Evolutionary conservation across 1,140 invertebrate genomes (phyloP).

Genomic region (Popillia japonica): DNA sequence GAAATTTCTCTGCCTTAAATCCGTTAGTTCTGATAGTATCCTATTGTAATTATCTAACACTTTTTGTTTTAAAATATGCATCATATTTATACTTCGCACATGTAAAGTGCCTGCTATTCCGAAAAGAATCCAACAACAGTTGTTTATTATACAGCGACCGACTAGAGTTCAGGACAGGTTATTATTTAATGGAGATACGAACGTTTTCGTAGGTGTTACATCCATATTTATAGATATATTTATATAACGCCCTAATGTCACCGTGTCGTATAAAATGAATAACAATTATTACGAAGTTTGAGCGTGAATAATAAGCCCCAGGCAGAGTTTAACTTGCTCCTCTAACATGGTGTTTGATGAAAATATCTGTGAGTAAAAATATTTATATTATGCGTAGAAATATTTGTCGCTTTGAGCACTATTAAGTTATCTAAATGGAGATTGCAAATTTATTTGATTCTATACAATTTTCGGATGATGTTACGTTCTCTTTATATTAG

Average conservation of each 20-base stretch:
- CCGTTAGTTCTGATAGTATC: neutral
- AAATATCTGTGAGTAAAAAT: slow-evolving; percentile 4
- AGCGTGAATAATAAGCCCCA: neutral
- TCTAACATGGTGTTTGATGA: neutral
- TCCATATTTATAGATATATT: slow-evolving; percentile 33
- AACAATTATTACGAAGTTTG: slow-evolving; percentile 12
- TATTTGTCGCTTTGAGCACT: neutral
- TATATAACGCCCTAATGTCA: slow-evolving; percentile 18
- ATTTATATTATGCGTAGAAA: neutral
- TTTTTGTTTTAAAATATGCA: neutral
- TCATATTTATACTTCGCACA: neutral
- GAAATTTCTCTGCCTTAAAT: neutral
- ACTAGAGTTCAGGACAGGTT: slow-evolving; percentile 16
- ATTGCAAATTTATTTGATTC: neutral
- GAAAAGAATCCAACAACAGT: slow-evolving; percentile 18
- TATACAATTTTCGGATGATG: neutral
- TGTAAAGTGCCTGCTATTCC: neutral
- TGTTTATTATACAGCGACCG: neutral
- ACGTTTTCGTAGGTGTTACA: neutral
- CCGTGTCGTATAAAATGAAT: slow-evolving; percentile 6
- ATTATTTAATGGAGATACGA: slow-evolving; percentile 3
- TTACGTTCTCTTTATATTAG: too few relatives aligned
- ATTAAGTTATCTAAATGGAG: neutral
- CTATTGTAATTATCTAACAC: neutral
- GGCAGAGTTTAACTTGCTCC: neutral